A percentile compares a stretch with the other conserved stretches of the same genome.
phyloP scores from a whole-genome alignment of 1,140 invertebrate genomes.

The Stegodyphus mimosarum region DNA sequence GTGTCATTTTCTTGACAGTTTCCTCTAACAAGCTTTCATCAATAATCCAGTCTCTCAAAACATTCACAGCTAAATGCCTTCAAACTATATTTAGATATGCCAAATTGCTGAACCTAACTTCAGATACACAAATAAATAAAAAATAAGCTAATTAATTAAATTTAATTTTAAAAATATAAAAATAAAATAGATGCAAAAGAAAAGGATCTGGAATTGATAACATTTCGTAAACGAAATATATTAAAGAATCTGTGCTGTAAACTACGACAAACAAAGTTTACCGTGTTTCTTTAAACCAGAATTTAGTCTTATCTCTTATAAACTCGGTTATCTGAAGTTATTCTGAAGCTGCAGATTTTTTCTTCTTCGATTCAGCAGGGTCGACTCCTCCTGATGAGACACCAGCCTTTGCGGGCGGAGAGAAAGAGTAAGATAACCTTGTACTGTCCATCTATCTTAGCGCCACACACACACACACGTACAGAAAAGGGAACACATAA shows the following conservation, averaged over 20 bases:
- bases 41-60: too few species aligned
- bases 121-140: too few species aligned
- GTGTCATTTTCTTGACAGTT: too few species aligned
- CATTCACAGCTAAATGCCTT: too few species aligned
- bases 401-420: constrained; percentile 33
- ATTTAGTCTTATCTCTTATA: constrained; percentile 46
- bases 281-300: constrained; percentile 28
- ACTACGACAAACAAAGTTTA: constrained; percentile 26
- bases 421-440: constrained; percentile 52
- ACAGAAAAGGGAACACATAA: constrained; percentile 19
- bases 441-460: constrained; percentile 44
- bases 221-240: constrained; percentile 32
- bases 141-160: too few species aligned
- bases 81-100: too few species aligned
- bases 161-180: neutral
- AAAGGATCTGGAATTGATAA: neutral
- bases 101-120: too few species aligned
- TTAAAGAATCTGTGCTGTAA: constrained; percentile 20
- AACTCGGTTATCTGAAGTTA: constrained; percentile 46
- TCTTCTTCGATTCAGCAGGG: constrained; percentile 23
- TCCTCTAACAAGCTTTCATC: too few species aligned
- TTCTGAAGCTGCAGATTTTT: constrained; percentile 35
- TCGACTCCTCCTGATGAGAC: constrained; percentile 43
- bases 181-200: neutral
- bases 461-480: constrained; percentile 38